Evolutionary conservation across 1,140 invertebrate species (phyloP), one percentile per base, ranked within the genome.

Genomic region (Apocrypta bakeri): DNA sequence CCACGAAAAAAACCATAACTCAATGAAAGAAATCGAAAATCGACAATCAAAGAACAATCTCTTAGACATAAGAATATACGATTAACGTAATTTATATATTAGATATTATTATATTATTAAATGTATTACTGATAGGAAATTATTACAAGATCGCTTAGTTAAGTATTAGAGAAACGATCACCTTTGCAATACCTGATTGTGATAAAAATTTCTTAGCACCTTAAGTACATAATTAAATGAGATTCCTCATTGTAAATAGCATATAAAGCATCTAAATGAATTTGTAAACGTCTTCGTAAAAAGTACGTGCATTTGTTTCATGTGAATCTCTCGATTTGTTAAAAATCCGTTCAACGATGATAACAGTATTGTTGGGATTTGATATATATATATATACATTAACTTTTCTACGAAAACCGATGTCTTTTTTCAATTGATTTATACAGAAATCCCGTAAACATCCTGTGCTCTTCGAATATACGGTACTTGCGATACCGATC

Each of bases 1-100:
- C 89, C 89, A 0, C 69, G 77, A 6, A 87, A 88, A 69, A 75
- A 66, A 37, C 48, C 17, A 66, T 69, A 75, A 75, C 6, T 75
- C 63, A 24, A n/a, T n/a, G n/a, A n/a, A 71, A 33, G 48, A 69
- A 75, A 11, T n/a, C 56, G 17, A n/a, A 61, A 77, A 72, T 61
- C 74, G 75, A 82, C 81, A 77, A 77, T 77, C 74, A 78, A 82
- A 82, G 79, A 74, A 77, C 74, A 82, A 78, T 82, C 66, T 77
- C 81, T 72, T 82, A 77, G 72, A 0, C 24, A n/a, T 76, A 77
- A 76, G 48, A 21, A 56, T 56, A 56, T 21, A 42, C n/a, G 31
- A 75, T 31, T 76, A 82, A 76, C 27, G 9, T 82, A 82, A 76
- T 82, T 76, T 82, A 56, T 82, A 61, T 31, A 82, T 71, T 76